Evolutionary conservation across 2,888 invertebrate genomes (phyloP), one percentile per base, ranked within the genome.

Genomic region (Catonia carolina): DNA sequence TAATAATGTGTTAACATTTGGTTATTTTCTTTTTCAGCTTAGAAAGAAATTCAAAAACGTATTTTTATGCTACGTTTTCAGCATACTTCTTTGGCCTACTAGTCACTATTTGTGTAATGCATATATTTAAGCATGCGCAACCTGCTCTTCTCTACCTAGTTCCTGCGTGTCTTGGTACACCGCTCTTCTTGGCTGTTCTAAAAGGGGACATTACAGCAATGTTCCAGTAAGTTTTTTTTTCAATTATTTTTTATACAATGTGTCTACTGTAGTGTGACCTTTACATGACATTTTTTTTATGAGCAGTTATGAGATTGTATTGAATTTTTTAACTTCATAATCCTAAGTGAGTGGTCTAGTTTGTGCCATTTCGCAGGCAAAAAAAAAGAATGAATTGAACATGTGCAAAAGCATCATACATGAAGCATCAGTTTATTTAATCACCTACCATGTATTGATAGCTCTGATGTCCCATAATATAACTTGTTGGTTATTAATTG

Each of bases 71-170:
- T 2, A 91, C 96, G 2, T 89, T 98, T 72, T 71, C 83, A 42
- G 98, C 99, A 1, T 99, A 99, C 73, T 85, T 97, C 67, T 73
- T 92, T 68, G 99, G 99, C 1, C 77, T 99, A 61, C 76, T 95
- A 72, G 83, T 89, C 18, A 99, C 99, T 1, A 96, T 99, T 73
- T 82, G 91, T 65, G 91, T 99, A 59, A 98, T 99, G 96, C 96
- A 98, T 76, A 79, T 93, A 65, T 99, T 95, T 76, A 93, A 95
- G 74, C 97, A 96, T 76, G 97, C 97, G 20, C 94, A 99, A 79
- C 99, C 99, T 1, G 99, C 99, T 53, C 79, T 99, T 58, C 76
- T 99, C 67, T 99, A 99, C 75, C 78, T 99, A 63, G 99, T 99
- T 60, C 99, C 99, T 5, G 90, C 94, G 12, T 99, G 99, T 74